Evolutionary conservation across 92 coral and sea anemone species (phyloP).

Genomic region (Desmophyllum pertusum): DNA sequence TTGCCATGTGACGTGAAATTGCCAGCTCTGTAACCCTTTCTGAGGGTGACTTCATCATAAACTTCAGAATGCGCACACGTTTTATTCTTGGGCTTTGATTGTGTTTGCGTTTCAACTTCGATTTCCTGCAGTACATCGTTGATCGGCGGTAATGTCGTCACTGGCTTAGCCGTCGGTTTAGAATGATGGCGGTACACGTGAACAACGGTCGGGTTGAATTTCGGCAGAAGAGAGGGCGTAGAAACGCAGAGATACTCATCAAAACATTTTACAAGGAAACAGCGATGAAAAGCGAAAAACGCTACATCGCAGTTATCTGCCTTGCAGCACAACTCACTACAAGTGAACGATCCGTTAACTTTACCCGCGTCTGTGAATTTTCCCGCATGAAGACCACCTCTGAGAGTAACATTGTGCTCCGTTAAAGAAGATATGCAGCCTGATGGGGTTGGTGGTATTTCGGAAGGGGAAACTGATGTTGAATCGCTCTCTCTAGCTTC

Average conservation of each 20-base stretch:
- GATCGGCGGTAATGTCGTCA: slow-evolving; percentile 36
- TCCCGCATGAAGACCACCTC: slow-evolving; percentile 90
- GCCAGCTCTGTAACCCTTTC: slow-evolving; percentile 90
- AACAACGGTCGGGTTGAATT: slow-evolving; percentile 80
- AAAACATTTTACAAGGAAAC: slow-evolving; percentile 83
- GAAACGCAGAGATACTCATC: slow-evolving; percentile 86
- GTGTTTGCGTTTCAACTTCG: slow-evolving; percentile 25
- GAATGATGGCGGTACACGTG: slow-evolving; percentile 50
- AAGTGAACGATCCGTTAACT: slow-evolving; percentile 46
- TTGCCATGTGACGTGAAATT: slow-evolving; percentile 79
- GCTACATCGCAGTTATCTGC: slow-evolving; percentile 77
- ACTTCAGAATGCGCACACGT: slow-evolving; percentile 72
- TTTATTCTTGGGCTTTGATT: slow-evolving; percentile 17
- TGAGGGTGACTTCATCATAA: slow-evolving; percentile 83
- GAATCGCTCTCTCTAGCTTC: background rate
- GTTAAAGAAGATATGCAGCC: slow-evolving; percentile 57
- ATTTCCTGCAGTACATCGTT: slow-evolving; percentile 57
- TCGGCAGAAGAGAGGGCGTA: slow-evolving; percentile 77
- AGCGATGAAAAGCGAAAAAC: slow-evolving; percentile 61
- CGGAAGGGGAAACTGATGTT: background rate
- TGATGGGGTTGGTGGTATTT: background rate
- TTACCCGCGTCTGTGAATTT: slow-evolving; percentile 73
- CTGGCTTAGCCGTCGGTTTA: slow-evolving; percentile 39
- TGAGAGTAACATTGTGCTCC: slow-evolving; percentile 68
- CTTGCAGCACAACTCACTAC: slow-evolving; percentile 75